Evolutionary conservation across 2,113 vertebrate species (phyloP).

Genomic region (Nerophis lumbriciformis): DNA sequence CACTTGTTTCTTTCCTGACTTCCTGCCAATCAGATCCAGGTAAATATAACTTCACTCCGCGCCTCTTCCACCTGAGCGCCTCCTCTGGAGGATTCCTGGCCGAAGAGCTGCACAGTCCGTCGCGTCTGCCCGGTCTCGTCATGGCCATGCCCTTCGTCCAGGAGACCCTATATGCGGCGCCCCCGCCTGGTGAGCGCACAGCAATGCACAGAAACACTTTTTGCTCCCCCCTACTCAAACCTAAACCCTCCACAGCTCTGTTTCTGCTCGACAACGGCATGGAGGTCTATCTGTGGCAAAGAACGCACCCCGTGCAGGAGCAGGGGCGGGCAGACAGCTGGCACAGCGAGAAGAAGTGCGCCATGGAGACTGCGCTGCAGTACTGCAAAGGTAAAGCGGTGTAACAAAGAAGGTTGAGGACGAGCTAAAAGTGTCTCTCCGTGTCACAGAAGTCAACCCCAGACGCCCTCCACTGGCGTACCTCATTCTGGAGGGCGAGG

Average conservation of each 20-base stretch:
- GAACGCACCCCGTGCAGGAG: constrained; percentile 8
- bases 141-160: constrained; percentile 73
- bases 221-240: too few relatives aligned
- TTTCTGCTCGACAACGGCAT: constrained; percentile 75
- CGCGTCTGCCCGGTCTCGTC: constrained; percentile 51
- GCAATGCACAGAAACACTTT: too few relatives aligned
- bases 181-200: constrained; percentile 65
- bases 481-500: constrained; percentile 64
- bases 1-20: background rate
- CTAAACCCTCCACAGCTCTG: constrained; percentile 51
- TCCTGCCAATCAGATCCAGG: constrained; percentile 63
- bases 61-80: constrained; percentile 70
- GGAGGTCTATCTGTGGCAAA: constrained; percentile 78
- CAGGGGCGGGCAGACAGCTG: constrained; percentile 47
- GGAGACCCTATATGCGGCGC: constrained; percentile 62
- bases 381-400: constrained; percentile 71
- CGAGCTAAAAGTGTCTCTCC: background rate
- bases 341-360: constrained; percentile 63
- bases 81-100: constrained; percentile 60
- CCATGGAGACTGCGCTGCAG: constrained; percentile 72
- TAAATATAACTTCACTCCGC: constrained; percentile 75
- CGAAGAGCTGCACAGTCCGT: constrained; percentile 57
- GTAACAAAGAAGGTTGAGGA: background rate
- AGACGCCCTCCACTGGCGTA: constrained; percentile 70
- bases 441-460: constrained; percentile 66